These are phyloP conservation scores for Streptopelia turtur DNA, from an alignment of 2,797 vertebrate species.

Conservation along the genomic window DNA sequence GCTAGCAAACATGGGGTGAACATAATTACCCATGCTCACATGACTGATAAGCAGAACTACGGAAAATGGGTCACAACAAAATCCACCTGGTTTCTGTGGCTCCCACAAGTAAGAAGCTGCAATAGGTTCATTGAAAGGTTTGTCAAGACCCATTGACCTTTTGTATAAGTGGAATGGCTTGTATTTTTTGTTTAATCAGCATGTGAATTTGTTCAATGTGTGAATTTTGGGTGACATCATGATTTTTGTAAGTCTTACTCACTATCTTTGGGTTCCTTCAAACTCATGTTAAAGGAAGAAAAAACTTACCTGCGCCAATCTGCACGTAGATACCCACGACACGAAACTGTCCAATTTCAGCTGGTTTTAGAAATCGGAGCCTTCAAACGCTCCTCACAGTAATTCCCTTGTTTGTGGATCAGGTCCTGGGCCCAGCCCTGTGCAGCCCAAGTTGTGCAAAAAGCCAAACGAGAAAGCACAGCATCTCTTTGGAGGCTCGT, in stretches of 20 bases:
- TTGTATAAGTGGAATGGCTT: not conserved
- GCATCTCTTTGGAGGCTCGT: not conserved
- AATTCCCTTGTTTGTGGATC: not conserved
- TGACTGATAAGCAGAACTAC: conserved; percentile 68
- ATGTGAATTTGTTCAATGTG: not conserved
- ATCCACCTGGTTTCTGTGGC: conserved; percentile 44
- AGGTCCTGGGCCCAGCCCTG: not conserved
- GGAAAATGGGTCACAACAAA: conserved; percentile 53
- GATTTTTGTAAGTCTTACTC: not conserved
- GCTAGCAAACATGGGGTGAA: conserved; percentile 53
- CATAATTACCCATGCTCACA: conserved; percentile 54
- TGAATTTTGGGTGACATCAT: not conserved
- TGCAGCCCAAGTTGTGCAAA: not conserved
- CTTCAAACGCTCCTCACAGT: not conserved
- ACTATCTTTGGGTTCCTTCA: not conserved
- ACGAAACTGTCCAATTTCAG: not conserved
- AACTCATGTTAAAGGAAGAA: not conserved
- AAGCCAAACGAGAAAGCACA: not conserved
- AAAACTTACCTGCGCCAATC: not conserved
- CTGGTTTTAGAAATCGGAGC: not conserved
- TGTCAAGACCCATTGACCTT: not conserved
- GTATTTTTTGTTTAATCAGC: not conserved
- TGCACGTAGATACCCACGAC: rapidly evolving
- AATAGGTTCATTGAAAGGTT: not conserved
- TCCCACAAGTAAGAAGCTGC: not conserved